Percentiles rank a stretch among this genome's conserved stretches.
These are phyloP conservation scores for Selene dorsalis DNA, from an alignment of 2,797 vertebrate species.

Conservation along the genomic window DNA sequence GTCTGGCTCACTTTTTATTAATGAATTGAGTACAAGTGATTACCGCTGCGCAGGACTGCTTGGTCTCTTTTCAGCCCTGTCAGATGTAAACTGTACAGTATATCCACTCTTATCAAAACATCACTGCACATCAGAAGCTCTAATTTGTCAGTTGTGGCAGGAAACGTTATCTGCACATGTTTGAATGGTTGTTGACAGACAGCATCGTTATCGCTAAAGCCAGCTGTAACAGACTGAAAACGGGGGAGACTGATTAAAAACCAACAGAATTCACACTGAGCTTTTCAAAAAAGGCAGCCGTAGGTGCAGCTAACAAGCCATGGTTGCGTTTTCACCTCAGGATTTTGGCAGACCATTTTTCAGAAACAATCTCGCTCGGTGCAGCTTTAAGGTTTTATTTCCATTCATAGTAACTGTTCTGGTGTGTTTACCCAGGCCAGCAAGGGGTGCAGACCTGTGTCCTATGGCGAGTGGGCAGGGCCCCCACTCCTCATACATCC, in stretches of 20 bases:
- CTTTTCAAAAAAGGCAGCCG: slow-evolving; percentile 8
- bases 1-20: neutral
- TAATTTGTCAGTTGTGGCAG: slow-evolving; percentile 18
- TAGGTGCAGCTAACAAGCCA: slow-evolving; percentile 8
- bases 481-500: slow-evolving; percentile 20
- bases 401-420: slow-evolving; percentile 45
- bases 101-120: slow-evolving; percentile 6
- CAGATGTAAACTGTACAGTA: neutral
- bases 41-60: neutral
- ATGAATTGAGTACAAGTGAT: neutral
- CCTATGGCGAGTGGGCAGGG: slow-evolving; percentile 38
- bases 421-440: slow-evolving; percentile 57
- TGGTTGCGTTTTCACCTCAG: slow-evolving; percentile 16
- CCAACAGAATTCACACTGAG: neutral
- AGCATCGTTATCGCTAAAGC: slow-evolving; percentile 24
- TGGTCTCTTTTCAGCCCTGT: neutral
- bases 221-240: slow-evolving; percentile 10
- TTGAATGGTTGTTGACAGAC: slow-evolving; percentile 36
- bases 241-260: slow-evolving; percentile 14
- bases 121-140: slow-evolving; percentile 12
- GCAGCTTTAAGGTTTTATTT: slow-evolving; percentile 47
- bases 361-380: slow-evolving; percentile 15
- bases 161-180: slow-evolving; percentile 31
- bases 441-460: slow-evolving; percentile 48
- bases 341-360: slow-evolving; percentile 17